Conservation (phyloP, 2,113 vertebrate genomes). For the Sphyrna mokarran region DNA sequence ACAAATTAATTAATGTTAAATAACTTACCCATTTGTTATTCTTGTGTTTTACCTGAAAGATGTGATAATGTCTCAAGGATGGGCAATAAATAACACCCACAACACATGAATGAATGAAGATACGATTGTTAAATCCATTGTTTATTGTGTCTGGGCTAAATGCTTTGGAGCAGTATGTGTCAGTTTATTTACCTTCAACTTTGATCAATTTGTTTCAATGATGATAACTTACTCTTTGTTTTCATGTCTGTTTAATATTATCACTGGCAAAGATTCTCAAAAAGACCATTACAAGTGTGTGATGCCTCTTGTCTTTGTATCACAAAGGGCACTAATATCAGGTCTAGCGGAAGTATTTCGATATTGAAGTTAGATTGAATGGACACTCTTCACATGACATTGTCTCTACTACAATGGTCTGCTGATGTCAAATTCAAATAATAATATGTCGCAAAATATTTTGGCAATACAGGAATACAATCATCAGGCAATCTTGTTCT, state of each 20-base stretch:
- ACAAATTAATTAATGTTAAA: background rate
- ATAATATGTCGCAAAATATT: background rate
- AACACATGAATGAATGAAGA: too few relatives aligned
- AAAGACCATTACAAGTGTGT: background rate
- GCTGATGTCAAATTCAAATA: too few relatives aligned
- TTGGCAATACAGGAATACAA: background rate
- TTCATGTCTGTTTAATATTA: background rate
- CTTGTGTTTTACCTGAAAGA: too few relatives aligned
- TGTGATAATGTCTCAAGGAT: too few relatives aligned
- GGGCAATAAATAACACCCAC: too few relatives aligned
- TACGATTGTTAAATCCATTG: background rate
- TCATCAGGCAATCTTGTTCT: background rate
- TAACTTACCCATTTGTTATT: background rate
- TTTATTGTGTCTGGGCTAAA: background rate
- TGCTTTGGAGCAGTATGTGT: background rate
- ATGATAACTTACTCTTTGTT: background rate
- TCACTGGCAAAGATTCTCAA: background rate
- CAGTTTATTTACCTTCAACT: background rate
- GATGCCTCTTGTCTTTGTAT: background rate
- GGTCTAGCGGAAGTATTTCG: background rate
- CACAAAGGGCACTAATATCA: background rate
- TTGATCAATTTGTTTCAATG: background rate
- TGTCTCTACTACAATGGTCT: background rate
- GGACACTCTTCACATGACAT: too few relatives aligned
- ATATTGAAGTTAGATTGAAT: background rate